Evolutionary conservation across 2,888 invertebrate species (phyloP).

Genomic region (Dynastes maya): DNA sequence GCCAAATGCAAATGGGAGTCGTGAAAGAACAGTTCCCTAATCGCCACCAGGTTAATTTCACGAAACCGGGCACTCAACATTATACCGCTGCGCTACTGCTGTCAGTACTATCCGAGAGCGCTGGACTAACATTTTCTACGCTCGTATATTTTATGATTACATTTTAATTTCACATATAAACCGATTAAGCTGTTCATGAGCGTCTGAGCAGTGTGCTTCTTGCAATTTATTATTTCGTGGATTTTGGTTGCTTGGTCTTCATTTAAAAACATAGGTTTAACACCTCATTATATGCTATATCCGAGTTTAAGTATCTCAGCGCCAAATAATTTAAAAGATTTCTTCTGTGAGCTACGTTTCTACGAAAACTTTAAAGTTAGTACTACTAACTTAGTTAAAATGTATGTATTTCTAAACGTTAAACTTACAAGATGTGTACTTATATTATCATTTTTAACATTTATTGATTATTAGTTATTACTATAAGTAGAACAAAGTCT

Average conservation of each 20-base stretch:
- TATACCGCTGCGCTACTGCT: conserved; percentile 47
- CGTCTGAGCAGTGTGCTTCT: conserved; percentile 30
- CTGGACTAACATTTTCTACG: conserved; percentile 54
- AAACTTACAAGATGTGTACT: no score
- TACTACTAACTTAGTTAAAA: no score
- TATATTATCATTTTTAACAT: no score
- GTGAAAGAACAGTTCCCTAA: conserved; percentile 61
- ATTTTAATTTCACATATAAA: conserved; percentile 57
- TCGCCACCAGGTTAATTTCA: conserved; percentile 60
- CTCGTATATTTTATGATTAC: conserved; percentile 57
- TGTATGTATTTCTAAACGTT: no score
- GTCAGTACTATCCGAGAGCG: conserved; percentile 42
- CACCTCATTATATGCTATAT: no score
- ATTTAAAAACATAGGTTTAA: no score
- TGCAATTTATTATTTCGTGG: conserved; percentile 33
- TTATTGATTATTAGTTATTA: no score
- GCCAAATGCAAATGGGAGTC: conserved; percentile 61
- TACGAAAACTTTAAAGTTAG: no score
- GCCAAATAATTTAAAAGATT: no score
- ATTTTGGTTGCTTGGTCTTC: conserved; percentile 9
- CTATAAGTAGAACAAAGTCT: no score
- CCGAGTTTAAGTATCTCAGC: no score
- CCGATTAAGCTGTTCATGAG: conserved; percentile 53
- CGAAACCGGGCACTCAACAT: conserved; percentile 53
- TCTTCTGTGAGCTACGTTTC: no score